A percentile compares a stretch with the other conserved stretches of the same genome.
Evolutionary conservation across 2,888 invertebrate genomes (phyloP).

Genomic region (Sisyra nigra): DNA sequence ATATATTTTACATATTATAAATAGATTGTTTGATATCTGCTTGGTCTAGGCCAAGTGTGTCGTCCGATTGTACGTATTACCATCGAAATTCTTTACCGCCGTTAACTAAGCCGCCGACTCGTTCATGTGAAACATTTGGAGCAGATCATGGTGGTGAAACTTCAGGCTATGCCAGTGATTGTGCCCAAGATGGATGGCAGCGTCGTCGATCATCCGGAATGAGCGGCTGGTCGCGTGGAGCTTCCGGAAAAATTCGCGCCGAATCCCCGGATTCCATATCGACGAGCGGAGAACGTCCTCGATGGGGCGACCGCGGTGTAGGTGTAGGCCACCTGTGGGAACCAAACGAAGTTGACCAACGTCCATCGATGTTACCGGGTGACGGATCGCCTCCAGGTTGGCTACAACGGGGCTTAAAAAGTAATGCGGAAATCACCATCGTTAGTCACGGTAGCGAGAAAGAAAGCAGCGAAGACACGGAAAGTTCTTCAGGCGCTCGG

Average conservation of each 20-base stretch:
- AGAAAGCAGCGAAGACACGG: conserved; percentile 20
- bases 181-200: conserved; percentile 34
- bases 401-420: conserved; percentile 34
- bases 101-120: conserved; percentile 16
- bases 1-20: not conserved
- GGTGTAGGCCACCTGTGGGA: conserved; percentile 53
- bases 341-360: conserved; percentile 24
- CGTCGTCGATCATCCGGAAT: conserved; percentile 15
- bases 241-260: not conserved
- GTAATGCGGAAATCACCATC: conserved; percentile 30
- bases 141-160: conserved; percentile 48
- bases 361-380: conserved; percentile 7
- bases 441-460: conserved; percentile 27
- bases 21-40: not conserved
- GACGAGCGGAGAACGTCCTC: conserved; percentile 38
- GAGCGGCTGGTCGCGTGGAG: conserved; percentile 14
- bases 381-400: conserved; percentile 29
- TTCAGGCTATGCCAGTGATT: conserved; percentile 72
- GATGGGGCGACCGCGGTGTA: conserved; percentile 58
- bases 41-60: not conserved
- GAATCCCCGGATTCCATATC: conserved; percentile 24
- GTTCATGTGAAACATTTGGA: conserved; percentile 18
- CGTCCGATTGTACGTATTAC: not conserved
- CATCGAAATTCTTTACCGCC: conserved; percentile 17
- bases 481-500: conserved; percentile 14